phyloP scores from a whole-genome alignment of 2,888 invertebrate genomes.

The Agriotes lineatus region DNA sequence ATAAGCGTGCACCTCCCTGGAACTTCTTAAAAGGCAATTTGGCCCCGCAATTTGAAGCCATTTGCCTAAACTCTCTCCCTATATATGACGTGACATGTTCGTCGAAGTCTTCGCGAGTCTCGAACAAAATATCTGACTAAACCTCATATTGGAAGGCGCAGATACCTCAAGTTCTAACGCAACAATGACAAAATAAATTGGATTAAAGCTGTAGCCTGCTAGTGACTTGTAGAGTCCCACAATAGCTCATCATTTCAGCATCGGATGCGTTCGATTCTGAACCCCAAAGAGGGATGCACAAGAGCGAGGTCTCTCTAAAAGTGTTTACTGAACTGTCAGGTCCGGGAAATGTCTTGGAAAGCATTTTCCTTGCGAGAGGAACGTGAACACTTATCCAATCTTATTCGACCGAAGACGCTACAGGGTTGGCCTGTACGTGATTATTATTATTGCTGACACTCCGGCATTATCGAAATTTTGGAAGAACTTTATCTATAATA shows the following conservation, averaged over 20 bases:
- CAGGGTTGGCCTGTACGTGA: conserved; percentile 39
- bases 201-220: conserved; percentile 66
- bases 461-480: background rate
- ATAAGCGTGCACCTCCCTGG: no score
- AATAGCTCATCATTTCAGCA: conserved; percentile 65
- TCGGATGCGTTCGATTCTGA: conserved; percentile 45
- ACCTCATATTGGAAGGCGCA: conserved; percentile 47
- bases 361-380: conserved; percentile 62
- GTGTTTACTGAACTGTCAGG: conserved; percentile 67
- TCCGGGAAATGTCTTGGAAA: conserved; percentile 65
- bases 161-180: conserved; percentile 61
- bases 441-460: background rate
- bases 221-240: conserved; percentile 65
- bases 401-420: conserved; percentile 48
- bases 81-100: conserved; percentile 32
- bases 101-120: conserved; percentile 30
- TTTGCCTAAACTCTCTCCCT: background rate
- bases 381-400: conserved; percentile 66
- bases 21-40: background rate
- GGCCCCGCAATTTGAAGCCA: background rate
- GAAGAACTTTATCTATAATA: no score
- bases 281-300: conserved; percentile 48
- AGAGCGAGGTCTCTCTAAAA: conserved; percentile 58
- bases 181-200: conserved; percentile 68
- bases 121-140: conserved; percentile 40